Evolutionary conservation across 2,113 vertebrate genomes (phyloP).

Genomic region (Chloropsis hardwickii): DNA sequence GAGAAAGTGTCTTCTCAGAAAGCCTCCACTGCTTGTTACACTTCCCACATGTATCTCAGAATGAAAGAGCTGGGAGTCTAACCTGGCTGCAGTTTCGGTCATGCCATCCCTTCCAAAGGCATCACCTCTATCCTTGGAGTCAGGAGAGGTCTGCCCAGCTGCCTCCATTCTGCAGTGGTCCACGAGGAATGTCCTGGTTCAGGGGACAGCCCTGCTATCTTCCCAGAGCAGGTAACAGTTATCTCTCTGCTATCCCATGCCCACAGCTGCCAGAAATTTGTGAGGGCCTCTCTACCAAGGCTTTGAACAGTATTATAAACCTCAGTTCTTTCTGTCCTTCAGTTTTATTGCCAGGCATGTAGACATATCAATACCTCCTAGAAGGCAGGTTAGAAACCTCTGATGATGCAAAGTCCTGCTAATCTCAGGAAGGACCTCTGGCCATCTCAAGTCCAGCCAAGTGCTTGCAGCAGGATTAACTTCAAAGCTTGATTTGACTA

Average conservation of each 20-base stretch:
- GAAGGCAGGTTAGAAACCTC: background rate
- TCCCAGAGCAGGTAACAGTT: background rate
- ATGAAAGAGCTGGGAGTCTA: background rate
- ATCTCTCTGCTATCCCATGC: background rate
- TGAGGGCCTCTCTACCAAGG: background rate
- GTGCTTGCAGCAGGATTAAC: background rate
- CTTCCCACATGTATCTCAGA: background rate
- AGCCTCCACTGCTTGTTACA: background rate
- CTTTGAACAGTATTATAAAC: background rate
- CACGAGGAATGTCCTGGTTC: rapidly evolving
- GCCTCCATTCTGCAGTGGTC: rapidly evolving
- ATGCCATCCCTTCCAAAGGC: background rate
- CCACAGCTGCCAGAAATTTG: background rate
- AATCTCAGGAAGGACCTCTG: background rate
- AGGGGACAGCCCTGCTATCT: background rate
- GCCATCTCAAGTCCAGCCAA: background rate
- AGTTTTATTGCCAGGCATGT: background rate
- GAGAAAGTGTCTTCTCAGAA: background rate
- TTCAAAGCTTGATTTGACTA: background rate
- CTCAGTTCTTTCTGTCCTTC: background rate
- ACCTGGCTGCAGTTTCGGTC: background rate
- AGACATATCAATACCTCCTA: background rate
- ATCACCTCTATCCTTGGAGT: background rate
- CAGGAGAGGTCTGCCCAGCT: background rate
- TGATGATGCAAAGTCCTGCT: background rate